These are phyloP conservation scores for Psilopsiagon aurifrons DNA, from an alignment of 2,113 vertebrate genomes.

Conservation along the genomic window DNA sequence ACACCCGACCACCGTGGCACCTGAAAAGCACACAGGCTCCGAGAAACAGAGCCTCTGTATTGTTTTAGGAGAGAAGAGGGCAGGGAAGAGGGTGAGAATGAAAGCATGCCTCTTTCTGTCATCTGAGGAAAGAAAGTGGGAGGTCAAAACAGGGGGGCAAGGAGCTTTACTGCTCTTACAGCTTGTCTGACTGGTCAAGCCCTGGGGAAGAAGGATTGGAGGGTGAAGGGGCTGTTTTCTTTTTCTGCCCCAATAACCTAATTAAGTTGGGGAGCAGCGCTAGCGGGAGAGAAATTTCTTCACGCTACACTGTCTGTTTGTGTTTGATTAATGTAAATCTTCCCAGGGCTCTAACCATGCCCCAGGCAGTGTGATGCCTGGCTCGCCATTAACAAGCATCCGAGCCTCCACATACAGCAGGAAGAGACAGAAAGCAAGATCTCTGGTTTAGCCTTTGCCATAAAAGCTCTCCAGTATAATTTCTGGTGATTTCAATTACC, in stretches of 20 bases:
- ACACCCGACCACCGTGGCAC: not conserved
- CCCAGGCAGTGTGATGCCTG: slow-evolving; percentile 55
- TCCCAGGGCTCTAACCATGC: slow-evolving; percentile 60
- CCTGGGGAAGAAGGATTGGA: slow-evolving; percentile 5
- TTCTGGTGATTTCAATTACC: not conserved
- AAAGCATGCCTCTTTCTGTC: not conserved
- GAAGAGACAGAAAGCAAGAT: not conserved
- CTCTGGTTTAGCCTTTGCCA: not conserved
- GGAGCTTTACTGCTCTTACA: not conserved
- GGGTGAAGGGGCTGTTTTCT: slow-evolving; percentile 55
- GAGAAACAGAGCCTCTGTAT: not conserved
- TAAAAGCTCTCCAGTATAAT: not conserved
- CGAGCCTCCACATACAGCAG: not conserved
- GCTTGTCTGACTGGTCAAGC: not conserved
- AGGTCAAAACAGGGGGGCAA: not conserved
- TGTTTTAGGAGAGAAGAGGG: not conserved
- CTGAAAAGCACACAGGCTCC: not conserved
- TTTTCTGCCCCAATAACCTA: slow-evolving; percentile 80
- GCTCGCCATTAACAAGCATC: slow-evolving; percentile 36
- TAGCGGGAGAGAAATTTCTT: slow-evolving; percentile 77
- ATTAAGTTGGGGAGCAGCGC: slow-evolving; percentile 66
- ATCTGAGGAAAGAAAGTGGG: not conserved
- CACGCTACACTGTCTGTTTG: slow-evolving; percentile 76
- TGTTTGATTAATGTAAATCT: slow-evolving; percentile 77
- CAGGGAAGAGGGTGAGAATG: not conserved